Conservation (phyloP, 2,113 vertebrate species). For the Panthera leo region DNA sequence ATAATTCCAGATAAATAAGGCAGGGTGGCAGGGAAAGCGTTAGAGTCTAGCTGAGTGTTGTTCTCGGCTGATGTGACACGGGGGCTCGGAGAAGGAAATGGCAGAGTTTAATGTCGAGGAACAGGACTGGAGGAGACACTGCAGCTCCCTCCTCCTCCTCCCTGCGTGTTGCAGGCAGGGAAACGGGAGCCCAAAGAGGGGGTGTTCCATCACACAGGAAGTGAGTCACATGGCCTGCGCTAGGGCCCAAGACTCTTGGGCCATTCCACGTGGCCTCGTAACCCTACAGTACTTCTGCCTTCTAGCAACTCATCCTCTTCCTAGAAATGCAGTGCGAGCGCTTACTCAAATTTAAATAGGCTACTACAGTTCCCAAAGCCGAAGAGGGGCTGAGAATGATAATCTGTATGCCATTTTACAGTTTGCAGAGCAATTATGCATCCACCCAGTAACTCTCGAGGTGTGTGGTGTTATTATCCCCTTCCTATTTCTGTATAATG, state of each 20-base stretch:
- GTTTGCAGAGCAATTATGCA: background rate
- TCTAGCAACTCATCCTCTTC: background rate
- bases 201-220: background rate
- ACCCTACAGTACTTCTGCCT: background rate
- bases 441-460: background rate
- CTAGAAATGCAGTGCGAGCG: background rate
- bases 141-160: background rate
- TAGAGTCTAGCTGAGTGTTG: background rate
- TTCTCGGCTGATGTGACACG: background rate
- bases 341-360: background rate
- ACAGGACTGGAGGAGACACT: background rate
- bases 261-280: background rate
- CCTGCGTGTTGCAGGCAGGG: background rate
- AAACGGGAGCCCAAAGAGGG: background rate
- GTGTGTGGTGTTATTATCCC: background rate
- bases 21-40: background rate
- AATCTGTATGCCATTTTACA: background rate
- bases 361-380: background rate
- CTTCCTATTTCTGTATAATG: background rate
- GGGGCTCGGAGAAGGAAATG: background rate
- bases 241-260: background rate
- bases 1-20: background rate
- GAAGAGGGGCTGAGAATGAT: no score
- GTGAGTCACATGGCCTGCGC: background rate
- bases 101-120: background rate